These are phyloP conservation scores for Apodemia mormo DNA, from an alignment of 2,888 invertebrate species.

Conservation along the genomic window DNA sequence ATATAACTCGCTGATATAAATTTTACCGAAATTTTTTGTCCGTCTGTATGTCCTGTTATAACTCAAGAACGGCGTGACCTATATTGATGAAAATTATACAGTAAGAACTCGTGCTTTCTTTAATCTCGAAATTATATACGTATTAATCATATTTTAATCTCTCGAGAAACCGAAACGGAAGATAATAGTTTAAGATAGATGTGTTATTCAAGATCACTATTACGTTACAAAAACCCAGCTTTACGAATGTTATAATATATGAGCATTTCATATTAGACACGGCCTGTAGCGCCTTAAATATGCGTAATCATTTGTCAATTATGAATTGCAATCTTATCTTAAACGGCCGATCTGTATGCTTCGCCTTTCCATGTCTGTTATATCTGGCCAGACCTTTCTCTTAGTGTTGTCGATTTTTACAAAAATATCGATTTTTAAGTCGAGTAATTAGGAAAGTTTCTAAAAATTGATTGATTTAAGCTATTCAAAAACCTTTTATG, in stretches of 20 bases:
- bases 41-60: too few relatives aligned
- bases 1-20: too few relatives aligned
- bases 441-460: too few relatives aligned
- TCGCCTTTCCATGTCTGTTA: constrained; percentile 50
- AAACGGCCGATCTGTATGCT: constrained; percentile 48
- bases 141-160: not conserved
- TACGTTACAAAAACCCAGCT: not conserved
- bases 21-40: too few relatives aligned
- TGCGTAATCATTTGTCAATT: constrained; percentile 47
- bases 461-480: too few relatives aligned
- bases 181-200: not conserved
- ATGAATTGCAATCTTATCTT: constrained; percentile 52
- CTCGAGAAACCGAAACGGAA: not conserved
- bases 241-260: not conserved
- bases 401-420: constrained; percentile 17
- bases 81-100: too few relatives aligned
- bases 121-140: not conserved
- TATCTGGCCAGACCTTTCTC: constrained; percentile 45
- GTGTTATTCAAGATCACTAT: constrained; percentile 4
- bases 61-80: too few relatives aligned
- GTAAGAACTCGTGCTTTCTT: not conserved
- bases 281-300: constrained; percentile 12
- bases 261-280: constrained; percentile 9
- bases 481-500: too few relatives aligned
- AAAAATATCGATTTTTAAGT: not conserved